Base-by-base conservation (phyloP, 1,140 invertebrate species). In the Leptopilina clavipes region DNA sequence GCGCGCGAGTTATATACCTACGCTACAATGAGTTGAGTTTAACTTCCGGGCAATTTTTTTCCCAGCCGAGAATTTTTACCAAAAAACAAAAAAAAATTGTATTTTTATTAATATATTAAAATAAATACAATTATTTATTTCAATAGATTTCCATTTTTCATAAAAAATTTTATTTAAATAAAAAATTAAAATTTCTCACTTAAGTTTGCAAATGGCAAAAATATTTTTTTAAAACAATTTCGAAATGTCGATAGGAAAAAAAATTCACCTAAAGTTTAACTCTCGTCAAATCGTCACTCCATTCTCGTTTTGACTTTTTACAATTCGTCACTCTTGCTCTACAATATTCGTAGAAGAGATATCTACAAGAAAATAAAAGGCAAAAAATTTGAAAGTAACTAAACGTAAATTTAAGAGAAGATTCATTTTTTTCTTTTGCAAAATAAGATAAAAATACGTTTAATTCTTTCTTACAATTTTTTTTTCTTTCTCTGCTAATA, bases 11-110 rank as follows among this genome's bases (percentile, higher is more conserved):
- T 40, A 80, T 71, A 75, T 45, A 76, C 78, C 72, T 75, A 82
- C 76, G 72, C 79, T 79, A 80, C 76, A 74, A 72, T 76, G 73
- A 78, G 79, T 73, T 80, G 75, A 80, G 81, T 83, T 79, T 80
- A 83, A 81, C 79, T 80, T 80, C 44, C 44, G 79, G 76, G 82
- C 80, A 76, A 80, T 75, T 76, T 48, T 56, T 59, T 59, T 37
- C 52, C 37, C 31, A 56, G 80, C 43, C 18, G 0, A 48, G 45
- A 48, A 14, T 48, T 14, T 48, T 14, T 48, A 6, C 10, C 45
- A 45, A 45, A 10, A 45, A 45, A 45, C n/a, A n/a, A n/a, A n/a
- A 45, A 45, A 45, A 45, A 12, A 45, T 12, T n/a, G n/a, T n/a
- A n/a, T n/a, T n/a, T n/a, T n/a, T n/a, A n/a, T n/a, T n/a, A n/a